A percentile compares a stretch with the other conserved stretches of the same genome.
phyloP scores from a whole-genome alignment of 2,113 vertebrate species.

The Anas platyrhynchos region DNA sequence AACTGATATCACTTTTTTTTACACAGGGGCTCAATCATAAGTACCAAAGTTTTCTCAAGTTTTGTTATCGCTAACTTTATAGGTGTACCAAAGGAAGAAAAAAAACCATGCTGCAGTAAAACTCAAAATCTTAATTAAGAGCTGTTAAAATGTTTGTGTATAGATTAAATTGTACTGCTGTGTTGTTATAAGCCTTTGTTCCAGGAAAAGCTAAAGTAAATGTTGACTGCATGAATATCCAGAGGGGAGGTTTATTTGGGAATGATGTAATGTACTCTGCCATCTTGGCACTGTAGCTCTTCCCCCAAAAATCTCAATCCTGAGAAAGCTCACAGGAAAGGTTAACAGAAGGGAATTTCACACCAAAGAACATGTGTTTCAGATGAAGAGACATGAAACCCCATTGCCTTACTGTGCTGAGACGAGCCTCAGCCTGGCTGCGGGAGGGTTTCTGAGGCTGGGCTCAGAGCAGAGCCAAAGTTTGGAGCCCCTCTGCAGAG shows the following conservation, averaged over 20 bases:
- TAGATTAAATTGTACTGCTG: not conserved
- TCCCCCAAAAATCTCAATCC: not conserved
- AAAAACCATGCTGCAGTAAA: not conserved
- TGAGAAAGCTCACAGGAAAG: not conserved
- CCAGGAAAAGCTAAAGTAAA: not conserved
- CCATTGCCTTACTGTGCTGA: not conserved
- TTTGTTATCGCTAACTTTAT: not conserved
- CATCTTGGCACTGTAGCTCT: rapidly evolving
- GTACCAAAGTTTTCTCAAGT: not conserved
- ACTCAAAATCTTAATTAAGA: rapidly evolving
- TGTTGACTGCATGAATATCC: not conserved
- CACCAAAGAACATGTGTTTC: not conserved
- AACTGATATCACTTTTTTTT: not conserved
- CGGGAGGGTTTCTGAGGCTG: not conserved
- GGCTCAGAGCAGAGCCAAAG: not conserved
- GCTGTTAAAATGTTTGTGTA: not conserved
- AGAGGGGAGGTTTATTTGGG: not conserved
- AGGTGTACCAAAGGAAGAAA: not conserved
- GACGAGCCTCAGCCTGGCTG: not conserved
- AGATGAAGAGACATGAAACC: not conserved
- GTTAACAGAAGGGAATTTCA: not conserved
- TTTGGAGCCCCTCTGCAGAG: not conserved
- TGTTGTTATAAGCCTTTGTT: not conserved
- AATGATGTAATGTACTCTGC: not conserved
- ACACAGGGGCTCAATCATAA: rapidly evolving